Evolutionary conservation across 2,113 vertebrate species (phyloP).

Genomic region (Nerophis lumbriciformis): DNA sequence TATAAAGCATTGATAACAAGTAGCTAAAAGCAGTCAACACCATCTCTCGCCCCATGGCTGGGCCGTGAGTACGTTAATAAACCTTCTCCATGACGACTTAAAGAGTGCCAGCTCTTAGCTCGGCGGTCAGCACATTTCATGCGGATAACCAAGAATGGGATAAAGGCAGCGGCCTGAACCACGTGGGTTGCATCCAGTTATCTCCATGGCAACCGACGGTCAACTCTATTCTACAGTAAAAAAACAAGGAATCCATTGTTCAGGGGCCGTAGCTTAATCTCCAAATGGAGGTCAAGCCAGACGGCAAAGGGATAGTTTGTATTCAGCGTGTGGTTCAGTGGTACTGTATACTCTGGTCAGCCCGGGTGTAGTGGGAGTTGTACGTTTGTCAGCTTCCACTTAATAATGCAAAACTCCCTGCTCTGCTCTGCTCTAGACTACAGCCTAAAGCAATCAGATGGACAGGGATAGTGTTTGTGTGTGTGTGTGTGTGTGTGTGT

Average conservation of each 20-base stretch:
- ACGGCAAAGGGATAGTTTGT: constrained; percentile 12
- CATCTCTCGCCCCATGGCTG: no score
- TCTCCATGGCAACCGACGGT: background rate
- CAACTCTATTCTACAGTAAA: background rate
- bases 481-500: constrained; percentile 32
- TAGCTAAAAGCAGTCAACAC: no score
- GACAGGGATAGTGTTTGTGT: constrained; percentile 36
- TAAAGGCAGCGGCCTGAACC: no score
- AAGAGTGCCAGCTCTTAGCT: no score
- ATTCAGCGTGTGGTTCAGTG: constrained; percentile 15
- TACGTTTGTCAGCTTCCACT: constrained; percentile 56
- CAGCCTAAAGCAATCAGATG: constrained; percentile 67
- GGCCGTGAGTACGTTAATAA: no score
- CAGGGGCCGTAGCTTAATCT: background rate
- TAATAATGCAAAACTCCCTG: constrained; percentile 69
- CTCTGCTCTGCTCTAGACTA: constrained; percentile 48
- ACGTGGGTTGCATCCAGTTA: background rate
- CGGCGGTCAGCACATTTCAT: no score
- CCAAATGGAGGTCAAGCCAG: constrained; percentile 2
- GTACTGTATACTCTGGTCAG: constrained; percentile 19
- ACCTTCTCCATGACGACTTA: no score
- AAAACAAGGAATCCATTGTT: background rate
- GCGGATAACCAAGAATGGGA: no score
- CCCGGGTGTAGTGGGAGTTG: constrained; percentile 34
- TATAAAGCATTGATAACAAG: no score